Evolutionary conservation across 2,888 invertebrate genomes (phyloP), one percentile per base, ranked within the genome.

Genomic region (Leptinotarsa peninsularis): DNA sequence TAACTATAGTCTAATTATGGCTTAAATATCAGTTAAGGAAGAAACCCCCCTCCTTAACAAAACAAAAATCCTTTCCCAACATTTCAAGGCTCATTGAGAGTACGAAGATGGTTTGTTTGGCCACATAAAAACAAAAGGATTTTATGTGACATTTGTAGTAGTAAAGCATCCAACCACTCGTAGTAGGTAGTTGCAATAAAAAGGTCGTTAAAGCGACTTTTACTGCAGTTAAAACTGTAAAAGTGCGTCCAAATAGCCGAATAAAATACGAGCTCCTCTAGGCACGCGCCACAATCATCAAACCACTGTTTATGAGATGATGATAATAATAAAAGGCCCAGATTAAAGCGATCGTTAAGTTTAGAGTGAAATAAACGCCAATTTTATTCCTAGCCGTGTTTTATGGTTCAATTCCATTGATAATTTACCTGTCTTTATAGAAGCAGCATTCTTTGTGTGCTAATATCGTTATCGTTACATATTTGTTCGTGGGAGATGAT

Each of bases 181-280:
- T 78, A 84, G 85, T 86, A 87, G 86, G 84, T 86, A 87, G 87
- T 87, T 86, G 88, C 87, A 88, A 88, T 88, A 88, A 88, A 88
- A 88, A 82, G 84, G 84, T 84, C 88, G 87, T 88, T 88, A 88
- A 88, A 88, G 82, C 81, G 87, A 87, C 87, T 88, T 88, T 88
- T 88, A 88, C 86, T 86, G 86, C 88, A 87, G 86, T 88, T 88
- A 87, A 88, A 88, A 88, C 86, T 87, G 87, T 88, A 87, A 87
- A 86, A 87, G 86, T 87, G 88, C 87, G 87, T 88, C 87, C 85
- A 81, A 85, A 86, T 84, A 84, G 85, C 84, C 85, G 83, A 85
- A 86, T 86, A 86, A 87, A 86, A 86, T 86, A 87, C 85, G 85
- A 85, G 82, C 84, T 83, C 85, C 82, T 85, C 87, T 87, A 87